Evolutionary conservation across 2,888 invertebrate species (phyloP).

Genomic region (Eupithecia inturbata): DNA sequence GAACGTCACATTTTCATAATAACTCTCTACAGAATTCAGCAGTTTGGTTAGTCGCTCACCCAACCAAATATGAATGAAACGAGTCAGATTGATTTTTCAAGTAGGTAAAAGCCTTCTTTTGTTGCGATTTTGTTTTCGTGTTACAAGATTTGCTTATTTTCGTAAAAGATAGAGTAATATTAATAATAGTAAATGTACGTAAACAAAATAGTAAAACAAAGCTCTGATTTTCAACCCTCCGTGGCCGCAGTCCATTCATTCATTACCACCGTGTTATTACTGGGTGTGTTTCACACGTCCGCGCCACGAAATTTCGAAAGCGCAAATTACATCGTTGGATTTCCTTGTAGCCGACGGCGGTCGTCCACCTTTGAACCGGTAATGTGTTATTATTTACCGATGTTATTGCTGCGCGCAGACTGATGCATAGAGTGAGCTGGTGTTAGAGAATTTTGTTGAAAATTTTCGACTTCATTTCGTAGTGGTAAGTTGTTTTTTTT

Average conservation of each 20-base stretch:
- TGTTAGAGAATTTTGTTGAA: background rate
- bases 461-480: background rate
- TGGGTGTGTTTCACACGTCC: constrained; percentile 42
- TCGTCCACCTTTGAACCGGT: constrained; percentile 45
- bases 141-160: background rate
- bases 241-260: constrained; percentile 36
- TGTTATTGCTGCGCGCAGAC: constrained; percentile 46
- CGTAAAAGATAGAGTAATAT: background rate
- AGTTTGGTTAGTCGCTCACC: background rate
- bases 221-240: constrained; percentile 19
- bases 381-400: constrained; percentile 60
- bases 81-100: background rate
- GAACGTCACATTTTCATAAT: background rate
- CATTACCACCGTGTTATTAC: constrained; percentile 41
- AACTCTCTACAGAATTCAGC: background rate
- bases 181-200: background rate
- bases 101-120: background rate
- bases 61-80: background rate
- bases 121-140: background rate
- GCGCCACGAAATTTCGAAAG: constrained; percentile 35
- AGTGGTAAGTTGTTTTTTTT: background rate
- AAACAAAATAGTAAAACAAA: constrained; percentile 3
- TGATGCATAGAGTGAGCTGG: constrained; percentile 17
- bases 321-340: constrained; percentile 46
- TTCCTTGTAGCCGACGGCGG: constrained; percentile 48